Conservation (phyloP, 2,888 invertebrate genomes). For the Habroteleia sp. region DNA sequence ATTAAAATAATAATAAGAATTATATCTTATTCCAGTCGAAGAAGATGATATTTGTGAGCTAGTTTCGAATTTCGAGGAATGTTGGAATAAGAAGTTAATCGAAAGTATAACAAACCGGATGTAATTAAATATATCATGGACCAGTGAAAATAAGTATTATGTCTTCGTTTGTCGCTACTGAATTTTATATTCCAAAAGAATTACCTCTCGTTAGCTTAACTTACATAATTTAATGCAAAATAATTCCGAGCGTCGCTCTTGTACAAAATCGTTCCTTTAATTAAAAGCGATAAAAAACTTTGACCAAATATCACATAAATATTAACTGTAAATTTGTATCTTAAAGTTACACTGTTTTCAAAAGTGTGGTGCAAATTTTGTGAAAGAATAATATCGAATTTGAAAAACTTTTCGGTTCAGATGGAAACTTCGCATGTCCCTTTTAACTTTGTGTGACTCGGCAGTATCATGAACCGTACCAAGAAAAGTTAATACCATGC, state of each 20-base stretch:
- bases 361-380: slow-evolving; percentile 33
- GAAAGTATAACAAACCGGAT: slow-evolving; percentile 9
- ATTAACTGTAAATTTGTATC: not conserved
- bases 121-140: slow-evolving; percentile 23
- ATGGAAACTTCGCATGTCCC: slow-evolving; percentile 52
- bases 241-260: too few relatives aligned
- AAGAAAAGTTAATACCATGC: slow-evolving; percentile 48
- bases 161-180: too few relatives aligned
- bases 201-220: too few relatives aligned
- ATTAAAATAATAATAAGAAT: too few relatives aligned
- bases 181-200: too few relatives aligned
- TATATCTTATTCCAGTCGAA: too few relatives aligned
- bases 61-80: slow-evolving; percentile 22
- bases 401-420: slow-evolving; percentile 42
- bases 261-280: too few relatives aligned
- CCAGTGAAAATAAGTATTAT: slow-evolving; percentile 10
- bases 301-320: too few relatives aligned
- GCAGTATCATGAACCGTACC: slow-evolving; percentile 36
- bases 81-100: slow-evolving; percentile 30
- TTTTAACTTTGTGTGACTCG: slow-evolving; percentile 43
- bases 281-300: too few relatives aligned
- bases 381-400: slow-evolving; percentile 42
- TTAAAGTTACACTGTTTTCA: slow-evolving; percentile 32
- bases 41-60: slow-evolving; percentile 21
- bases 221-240: too few relatives aligned